Conservation (phyloP, 2,113 vertebrate genomes). For the Epinephelus moara region DNA sequence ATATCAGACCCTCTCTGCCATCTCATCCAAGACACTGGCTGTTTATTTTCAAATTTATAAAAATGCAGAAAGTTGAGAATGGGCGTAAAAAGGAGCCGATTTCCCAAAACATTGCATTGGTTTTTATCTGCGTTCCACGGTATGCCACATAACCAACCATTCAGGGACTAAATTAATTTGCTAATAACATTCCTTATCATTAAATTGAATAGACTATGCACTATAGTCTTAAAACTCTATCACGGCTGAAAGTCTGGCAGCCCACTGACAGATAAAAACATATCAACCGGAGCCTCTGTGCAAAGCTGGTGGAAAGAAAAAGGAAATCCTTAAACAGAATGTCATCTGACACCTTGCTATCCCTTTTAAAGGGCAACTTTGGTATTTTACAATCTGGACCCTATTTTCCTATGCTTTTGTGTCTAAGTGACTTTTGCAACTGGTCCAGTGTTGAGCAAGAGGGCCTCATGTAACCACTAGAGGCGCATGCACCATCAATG, state of each 20-base stretch:
- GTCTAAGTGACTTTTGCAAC: no score
- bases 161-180: neutral
- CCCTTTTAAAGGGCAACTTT: neutral
- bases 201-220: neutral
- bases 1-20: neutral
- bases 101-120: neutral
- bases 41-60: neutral
- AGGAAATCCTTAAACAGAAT: neutral
- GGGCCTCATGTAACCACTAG: no score
- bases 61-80: neutral
- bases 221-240: slow-evolving; percentile 3
- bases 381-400: neutral
- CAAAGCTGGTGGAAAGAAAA: neutral
- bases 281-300: neutral
- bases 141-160: neutral
- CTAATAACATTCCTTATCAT: neutral
- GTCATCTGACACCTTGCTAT: neutral
- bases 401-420: no score
- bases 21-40: neutral
- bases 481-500: no score
- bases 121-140: neutral
- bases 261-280: slow-evolving; percentile 9
- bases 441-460: no score
- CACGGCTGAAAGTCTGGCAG: neutral
- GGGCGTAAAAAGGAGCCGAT: neutral